Evolutionary conservation across 2,797 vertebrate genomes (phyloP).

Genomic region (Intellagama lesueurii): DNA sequence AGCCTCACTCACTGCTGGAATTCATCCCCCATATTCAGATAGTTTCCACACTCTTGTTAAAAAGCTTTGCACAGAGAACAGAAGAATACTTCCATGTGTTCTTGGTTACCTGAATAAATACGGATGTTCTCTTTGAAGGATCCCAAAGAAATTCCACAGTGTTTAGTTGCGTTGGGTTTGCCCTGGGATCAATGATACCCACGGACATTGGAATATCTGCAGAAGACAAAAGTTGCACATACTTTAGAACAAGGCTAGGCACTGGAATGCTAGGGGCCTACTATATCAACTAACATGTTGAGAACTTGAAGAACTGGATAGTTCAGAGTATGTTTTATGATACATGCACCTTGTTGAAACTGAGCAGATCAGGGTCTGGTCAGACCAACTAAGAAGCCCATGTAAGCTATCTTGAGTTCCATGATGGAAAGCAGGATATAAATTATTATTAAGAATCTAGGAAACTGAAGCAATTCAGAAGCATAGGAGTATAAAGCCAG

Average conservation of each 20-base stretch:
- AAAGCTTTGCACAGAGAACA: rapidly evolving
- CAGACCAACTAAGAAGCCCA: no score
- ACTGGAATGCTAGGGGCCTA: no score
- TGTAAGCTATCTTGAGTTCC: not conserved
- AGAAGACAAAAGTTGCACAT: rapidly evolving
- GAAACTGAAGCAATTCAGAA: not conserved
- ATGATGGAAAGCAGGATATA: not conserved
- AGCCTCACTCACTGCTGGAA: not conserved
- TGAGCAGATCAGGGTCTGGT: not conserved
- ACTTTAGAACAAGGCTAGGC: rapidly evolving
- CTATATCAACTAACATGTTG: not conserved
- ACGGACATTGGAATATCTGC: conserved; percentile 97
- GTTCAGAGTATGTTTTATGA: not conserved
- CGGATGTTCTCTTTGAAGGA: conserved; percentile 93
- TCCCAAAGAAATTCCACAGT: conserved; percentile 98
- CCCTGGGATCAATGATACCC: conserved; percentile 93
- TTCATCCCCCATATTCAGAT: not conserved
- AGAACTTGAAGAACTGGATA: not conserved
- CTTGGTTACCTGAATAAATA: conserved; percentile 93
- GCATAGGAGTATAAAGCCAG: not conserved
- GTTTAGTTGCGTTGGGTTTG: conserved; percentile 96
- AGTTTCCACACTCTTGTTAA: not conserved
- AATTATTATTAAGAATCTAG: not conserved
- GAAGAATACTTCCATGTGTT: not conserved
- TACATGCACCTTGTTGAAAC: not conserved